Conservation (phyloP, 2,113 vertebrate genomes). For the Clarias batrachus region DNA sequence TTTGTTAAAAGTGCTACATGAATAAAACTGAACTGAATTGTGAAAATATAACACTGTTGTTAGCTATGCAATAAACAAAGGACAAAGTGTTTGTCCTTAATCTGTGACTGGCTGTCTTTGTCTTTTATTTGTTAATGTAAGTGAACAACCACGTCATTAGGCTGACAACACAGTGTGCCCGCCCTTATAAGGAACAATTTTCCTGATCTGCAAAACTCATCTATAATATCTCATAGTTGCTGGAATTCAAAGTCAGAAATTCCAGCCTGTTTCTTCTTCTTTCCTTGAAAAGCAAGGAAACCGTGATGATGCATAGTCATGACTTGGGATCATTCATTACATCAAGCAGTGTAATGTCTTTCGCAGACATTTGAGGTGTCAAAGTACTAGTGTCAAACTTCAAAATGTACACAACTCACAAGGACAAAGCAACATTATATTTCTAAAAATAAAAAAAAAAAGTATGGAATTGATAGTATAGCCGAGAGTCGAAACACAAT, state of each 20-base stretch:
- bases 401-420: not conserved
- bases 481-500: not conserved
- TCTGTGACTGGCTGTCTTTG: not conserved
- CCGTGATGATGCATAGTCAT: not conserved
- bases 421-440: slow-evolving; percentile 10
- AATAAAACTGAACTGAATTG: no score
- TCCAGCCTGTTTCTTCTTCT: not conserved
- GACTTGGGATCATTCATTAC: not conserved
- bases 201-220: not conserved
- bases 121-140: not conserved
- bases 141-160: not conserved
- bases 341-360: not conserved
- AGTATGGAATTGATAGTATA: no score
- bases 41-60: not conserved
- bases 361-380: not conserved
- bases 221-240: not conserved
- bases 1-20: no score
- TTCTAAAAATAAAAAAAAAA: no score
- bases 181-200: not conserved
- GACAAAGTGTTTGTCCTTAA: not conserved
- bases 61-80: not conserved
- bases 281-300: not conserved
- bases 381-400: not conserved
- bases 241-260: not conserved
- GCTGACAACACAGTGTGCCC: not conserved